Evolutionary conservation across 2,113 vertebrate genomes (phyloP).

Genomic region (Aspidoscelis tigris): DNA sequence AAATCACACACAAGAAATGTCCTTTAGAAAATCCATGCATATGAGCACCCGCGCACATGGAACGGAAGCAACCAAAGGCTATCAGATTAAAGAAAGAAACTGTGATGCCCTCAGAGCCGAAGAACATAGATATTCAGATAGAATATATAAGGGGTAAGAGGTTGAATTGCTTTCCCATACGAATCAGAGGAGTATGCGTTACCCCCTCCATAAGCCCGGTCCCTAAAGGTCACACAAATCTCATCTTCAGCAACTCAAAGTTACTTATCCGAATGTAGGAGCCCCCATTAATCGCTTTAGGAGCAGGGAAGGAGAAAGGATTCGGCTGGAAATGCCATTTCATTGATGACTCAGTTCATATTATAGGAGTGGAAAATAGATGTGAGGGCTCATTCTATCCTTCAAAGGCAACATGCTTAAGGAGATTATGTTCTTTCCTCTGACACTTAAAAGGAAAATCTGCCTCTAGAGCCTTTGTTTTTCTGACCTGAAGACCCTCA

Average conservation of each 20-base stretch:
- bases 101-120: too few relatives aligned
- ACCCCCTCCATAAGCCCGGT: background rate
- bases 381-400: background rate
- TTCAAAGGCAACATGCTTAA: conserved; percentile 3
- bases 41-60: too few relatives aligned
- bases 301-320: conserved; percentile 7
- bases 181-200: background rate
- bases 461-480: background rate
- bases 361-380: conserved; percentile 17
- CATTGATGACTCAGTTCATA: conserved; percentile 4
- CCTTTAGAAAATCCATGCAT: too few relatives aligned
- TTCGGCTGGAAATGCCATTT: conserved; percentile 28
- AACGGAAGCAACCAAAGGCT: too few relatives aligned
- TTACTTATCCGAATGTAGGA: background rate
- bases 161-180: background rate
- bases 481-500: background rate
- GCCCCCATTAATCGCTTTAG: background rate
- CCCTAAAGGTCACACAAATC: background rate
- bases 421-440: background rate
- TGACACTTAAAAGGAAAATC: conserved; percentile 14
- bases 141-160: too few relatives aligned
- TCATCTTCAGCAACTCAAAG: background rate
- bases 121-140: too few relatives aligned
- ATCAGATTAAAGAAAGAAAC: too few relatives aligned
- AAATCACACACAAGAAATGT: too few relatives aligned